Base-by-base conservation (phyloP, 2,797 vertebrate genomes). In the Onychomys torridus region DNA sequence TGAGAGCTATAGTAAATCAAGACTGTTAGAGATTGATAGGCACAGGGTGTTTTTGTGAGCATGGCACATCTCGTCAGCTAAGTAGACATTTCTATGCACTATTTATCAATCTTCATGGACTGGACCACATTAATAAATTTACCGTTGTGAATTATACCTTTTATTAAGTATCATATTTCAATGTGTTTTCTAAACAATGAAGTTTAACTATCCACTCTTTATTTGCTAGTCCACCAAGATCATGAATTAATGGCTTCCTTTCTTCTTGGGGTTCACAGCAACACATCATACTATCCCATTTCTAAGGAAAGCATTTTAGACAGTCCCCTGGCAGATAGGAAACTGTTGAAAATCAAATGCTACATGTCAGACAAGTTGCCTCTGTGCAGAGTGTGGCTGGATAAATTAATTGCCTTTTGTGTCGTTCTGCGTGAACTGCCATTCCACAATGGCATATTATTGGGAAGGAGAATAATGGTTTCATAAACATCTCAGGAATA, bases 321-420 rank as follows among this genome's bases (percentile, higher is more conserved):
- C 83, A 89, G 79, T 97, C 95, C 93, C 91, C 95, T 88, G 95
- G 89, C 97, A 97, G 79, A 97, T 96, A 96, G 97, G 49, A 89
- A 98, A 96, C 93, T 97, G 96, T 81, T 98, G 94, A 87, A 98
- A 96, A 93, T 95, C 97, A 98, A 93, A 97, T 85, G 69, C 46
- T 96, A 83, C 71, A 67, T 92, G 55, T 89, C 96, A 98, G 94
- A 97, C 73, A 98, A 97, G 98, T 87, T 94, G 23, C 65, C 91
- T 97, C 94, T 91, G 49, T 32, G 86, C 77, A 63, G 97, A 93
- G 43, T 93, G 94, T 93, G 96, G 90, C 92, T 96, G 96, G 88
- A 95, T 94, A 46, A 96, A 96, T 97, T 95, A 96, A 87, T 95
- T 98, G 81, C 73, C 91, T 98, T 98, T 97, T 97, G 96, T 95